phyloP scores from a whole-genome alignment of 2,113 vertebrate species.

The Sylvilagus bachmani region DNA sequence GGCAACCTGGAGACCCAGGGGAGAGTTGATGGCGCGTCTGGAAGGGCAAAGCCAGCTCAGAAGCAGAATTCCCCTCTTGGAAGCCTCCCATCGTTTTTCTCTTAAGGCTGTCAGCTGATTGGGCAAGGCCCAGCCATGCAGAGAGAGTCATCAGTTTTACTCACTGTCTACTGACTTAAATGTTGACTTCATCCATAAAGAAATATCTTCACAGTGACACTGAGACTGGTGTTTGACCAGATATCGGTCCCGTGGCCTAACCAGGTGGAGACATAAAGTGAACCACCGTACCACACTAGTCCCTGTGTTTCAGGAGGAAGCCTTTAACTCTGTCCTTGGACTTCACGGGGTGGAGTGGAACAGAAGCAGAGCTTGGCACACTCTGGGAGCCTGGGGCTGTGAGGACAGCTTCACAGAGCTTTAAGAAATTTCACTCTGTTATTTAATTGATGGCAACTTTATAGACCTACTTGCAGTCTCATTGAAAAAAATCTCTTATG shows the following conservation, averaged over 20 bases:
- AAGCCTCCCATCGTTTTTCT: not conserved
- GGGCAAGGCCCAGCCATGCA: not conserved
- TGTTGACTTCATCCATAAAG: not conserved
- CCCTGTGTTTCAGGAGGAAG: not conserved
- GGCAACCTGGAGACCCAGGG: not conserved
- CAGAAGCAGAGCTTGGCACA: not conserved
- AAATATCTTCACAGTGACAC: not conserved
- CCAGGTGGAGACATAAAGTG: not conserved
- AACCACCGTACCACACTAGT: not conserved
- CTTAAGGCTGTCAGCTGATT: not conserved
- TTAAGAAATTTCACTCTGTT: constrained; percentile 29
- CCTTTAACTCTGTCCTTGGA: not conserved
- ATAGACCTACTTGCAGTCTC: constrained; percentile 13
- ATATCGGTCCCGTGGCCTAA: not conserved
- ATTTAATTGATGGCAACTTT: constrained; percentile 54
- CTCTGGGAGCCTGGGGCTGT: not conserved
- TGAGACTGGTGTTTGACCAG: not conserved
- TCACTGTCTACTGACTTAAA: not conserved
- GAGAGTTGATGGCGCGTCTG: not conserved
- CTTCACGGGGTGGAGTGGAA: not conserved
- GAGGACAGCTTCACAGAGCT: not conserved
- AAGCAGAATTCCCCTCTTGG: not conserved
- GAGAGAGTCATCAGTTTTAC: constrained; percentile 1
- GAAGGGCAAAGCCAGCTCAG: not conserved
- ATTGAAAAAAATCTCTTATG: constrained; percentile 13